Evolutionary conservation across 2,797 vertebrate genomes (phyloP).

Genomic region (Nasua narica): DNA sequence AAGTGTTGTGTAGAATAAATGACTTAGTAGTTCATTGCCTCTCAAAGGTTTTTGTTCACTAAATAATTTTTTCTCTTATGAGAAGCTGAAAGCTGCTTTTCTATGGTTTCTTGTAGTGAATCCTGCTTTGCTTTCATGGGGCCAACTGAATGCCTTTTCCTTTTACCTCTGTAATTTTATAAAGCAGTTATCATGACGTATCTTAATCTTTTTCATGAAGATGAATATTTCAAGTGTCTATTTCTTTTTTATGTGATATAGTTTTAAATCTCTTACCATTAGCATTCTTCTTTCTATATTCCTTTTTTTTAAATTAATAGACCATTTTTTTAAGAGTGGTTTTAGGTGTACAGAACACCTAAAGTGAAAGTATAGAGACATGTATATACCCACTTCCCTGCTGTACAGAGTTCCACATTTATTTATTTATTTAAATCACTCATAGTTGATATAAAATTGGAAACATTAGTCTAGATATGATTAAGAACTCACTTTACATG

Average conservation of each 20-base stretch:
- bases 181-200: background rate
- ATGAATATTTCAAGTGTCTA: background rate
- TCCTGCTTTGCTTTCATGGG: background rate
- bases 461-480: background rate
- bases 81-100: background rate
- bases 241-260: background rate
- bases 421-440: background rate
- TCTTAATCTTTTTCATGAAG: background rate
- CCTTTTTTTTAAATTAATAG: background rate
- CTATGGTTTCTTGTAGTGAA: background rate
- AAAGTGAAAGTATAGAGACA: background rate
- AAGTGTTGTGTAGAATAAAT: background rate
- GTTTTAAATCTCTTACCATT: background rate
- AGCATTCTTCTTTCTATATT: background rate
- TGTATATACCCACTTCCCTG: background rate
- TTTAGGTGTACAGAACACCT: background rate
- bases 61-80: background rate
- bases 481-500: background rate
- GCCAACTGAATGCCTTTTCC: background rate
- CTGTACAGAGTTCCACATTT: background rate
- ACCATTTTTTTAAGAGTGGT: background rate
- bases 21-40: background rate
- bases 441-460: background rate
- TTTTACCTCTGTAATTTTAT: background rate
- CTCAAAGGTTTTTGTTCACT: background rate